Evolutionary conservation across 2,797 vertebrate genomes (phyloP), one percentile per base, ranked within the genome.

Genomic region (Hylomyscus alleni): DNA sequence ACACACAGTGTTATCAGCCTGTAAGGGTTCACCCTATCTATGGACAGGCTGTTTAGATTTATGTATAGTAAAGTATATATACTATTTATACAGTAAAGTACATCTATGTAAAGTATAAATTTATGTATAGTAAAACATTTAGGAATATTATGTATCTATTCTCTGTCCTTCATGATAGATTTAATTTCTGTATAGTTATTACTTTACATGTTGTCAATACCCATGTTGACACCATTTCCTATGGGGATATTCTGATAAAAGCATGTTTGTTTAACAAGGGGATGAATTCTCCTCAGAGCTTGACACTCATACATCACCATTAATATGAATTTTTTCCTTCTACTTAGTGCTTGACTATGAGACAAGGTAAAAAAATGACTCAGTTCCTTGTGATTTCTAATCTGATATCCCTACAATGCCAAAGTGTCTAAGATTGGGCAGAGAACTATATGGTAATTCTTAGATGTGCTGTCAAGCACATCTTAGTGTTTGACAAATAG

Each of bases 401-500:
- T 76, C 10, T 77, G 93, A 78, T 75, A 81, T 83, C n/a, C 26
- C 20, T 2, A 0, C 76, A 86, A 89, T 67, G 40, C 13, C 83
- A 87, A 81, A 72, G 7, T 29, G 87, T 91, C 60, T 95, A 44
- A 90, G 58, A 96, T 24, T 1, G 8, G 1, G 0, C 44, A 91
- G 31, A 78, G 20, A 89, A 60, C 9, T 75, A 1, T 37, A 40
- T n/a, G 6, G 73, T 67, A 95, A 88, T 78, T 92, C 34, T 78
- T 52, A 26, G 44, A 60, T 85, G 22, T 94, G 47, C 94, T 97
- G 60, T 88, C 50, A 0, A 92, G 62, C 22, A 47, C 58, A 47
- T 88, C n/a, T 89, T 73, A 90, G 29, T 73, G 10, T 94, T 96
- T 94, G n/a, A 91, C 40, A 95, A 78, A 77, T 58, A 76, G 24